Base-by-base conservation (phyloP, 2,797 vertebrate genomes). In the Eulemur mongoz region DNA sequence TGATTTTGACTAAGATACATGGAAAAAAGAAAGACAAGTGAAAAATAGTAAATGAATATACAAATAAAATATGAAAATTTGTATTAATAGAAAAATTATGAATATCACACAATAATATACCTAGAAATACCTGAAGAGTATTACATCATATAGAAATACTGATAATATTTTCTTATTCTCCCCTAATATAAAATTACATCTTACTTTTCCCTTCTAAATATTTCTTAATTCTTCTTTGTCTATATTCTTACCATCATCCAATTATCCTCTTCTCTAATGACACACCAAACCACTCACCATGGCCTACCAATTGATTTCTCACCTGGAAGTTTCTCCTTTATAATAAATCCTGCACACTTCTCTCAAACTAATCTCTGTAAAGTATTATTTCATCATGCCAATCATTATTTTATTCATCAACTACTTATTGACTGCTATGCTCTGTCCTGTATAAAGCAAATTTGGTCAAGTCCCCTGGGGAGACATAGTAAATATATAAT, bases 1-100 rank as follows among this genome's bases (percentile, higher is more conserved):
- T 61, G 32, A 79, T 89, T 92, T 92, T 79, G 13, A 72, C 67
- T 93, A 93, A 82, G 43, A 27, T 79, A 89, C 23, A 73, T 23
- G 65, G 14, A 32, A 35, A 50, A 59, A 75, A 69, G 13, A 61
- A 65, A 73, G n/a, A 52, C 8, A 65, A 30, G 1, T 82, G 25
- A 11, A 93, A 73, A 78, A 17, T 14, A 76, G 38, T 70, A 27
- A 32, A 75, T 75, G 32, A 40, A 40, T 61, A 17, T 69, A 45
- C 30, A 63, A 63, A 85, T 59, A 72, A 69, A 83, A 89, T 4
- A 40, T 45, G 18, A 78, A 10, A 83, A 83, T 11, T 70, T 63
- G 48, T 30, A 72, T 40, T 27, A 85, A 18, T 54, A 54, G 23
- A 32, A 69, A 89, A 45, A 43, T 52, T 81, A 30, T 67, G 48